Base-by-base conservation (phyloP, 64 coral and sea anemone species). In the Montipora efflorescens region DNA sequence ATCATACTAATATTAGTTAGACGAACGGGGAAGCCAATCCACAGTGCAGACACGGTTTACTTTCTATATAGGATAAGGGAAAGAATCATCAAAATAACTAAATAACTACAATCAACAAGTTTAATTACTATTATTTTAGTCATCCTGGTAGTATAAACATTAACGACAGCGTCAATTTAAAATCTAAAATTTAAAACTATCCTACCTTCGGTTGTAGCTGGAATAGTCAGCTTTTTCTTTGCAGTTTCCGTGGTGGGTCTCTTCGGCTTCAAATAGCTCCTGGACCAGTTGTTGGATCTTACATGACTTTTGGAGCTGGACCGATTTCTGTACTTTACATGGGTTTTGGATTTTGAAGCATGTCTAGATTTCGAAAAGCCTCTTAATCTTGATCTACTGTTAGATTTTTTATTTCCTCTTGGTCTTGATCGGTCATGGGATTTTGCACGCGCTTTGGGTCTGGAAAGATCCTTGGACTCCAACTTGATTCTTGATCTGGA, bases 161-260 rank as follows among this genome's bases (percentile, higher is more conserved):
- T 36, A 36, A 70, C 14, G 1, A 69, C 70, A 8, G 23, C 4
- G 22, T 74, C 4, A 55, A 10, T 55, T 7, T 55, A 7, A 7
- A 55, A 5, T 10, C 6, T 55, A 55, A 5, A 7, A 10, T 55
- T 7, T 55, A 14, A 11, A 16, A 2, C 12, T 47, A 49, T 70
- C 44, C 4, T 52, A 86, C 82, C 82, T 52, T 86, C 82, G 23
- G 8, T 86, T 4, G 82, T 71, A 1, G 67, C 82, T 11, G 67
- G 82, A 18, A 86, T 86, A 3, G 46, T 71, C 67, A 86, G 62
- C 82, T 86, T 86, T 86, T 86, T 86, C 67, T 13, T 22, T 44
- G 62, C 82, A 2, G 18, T 50, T 72, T 86, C 36, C 8, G 44
- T 48, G 7, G 19, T 23, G 1, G 82, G 67, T 64, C 18, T 86